Conservation (phyloP, 2,888 invertebrate species). For the Ephialtes manifestator region DNA sequence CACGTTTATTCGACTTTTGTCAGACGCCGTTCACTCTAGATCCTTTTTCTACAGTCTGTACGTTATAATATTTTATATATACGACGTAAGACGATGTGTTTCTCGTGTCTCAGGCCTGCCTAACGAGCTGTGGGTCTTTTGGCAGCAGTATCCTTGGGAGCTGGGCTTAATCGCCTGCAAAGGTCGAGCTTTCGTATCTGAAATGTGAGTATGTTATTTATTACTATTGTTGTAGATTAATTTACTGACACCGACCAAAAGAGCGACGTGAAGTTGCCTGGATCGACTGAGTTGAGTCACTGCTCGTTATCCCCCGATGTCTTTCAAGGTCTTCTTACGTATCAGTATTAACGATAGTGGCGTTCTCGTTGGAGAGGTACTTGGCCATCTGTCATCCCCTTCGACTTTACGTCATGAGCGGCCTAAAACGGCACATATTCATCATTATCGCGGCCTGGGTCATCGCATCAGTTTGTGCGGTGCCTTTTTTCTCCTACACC, state of each 20-base stretch:
- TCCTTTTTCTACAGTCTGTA: not conserved
- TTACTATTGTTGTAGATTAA: not conserved
- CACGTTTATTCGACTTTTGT: conserved; percentile 18
- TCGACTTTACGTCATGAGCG: conserved; percentile 93
- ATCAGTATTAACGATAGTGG: conserved; percentile 95
- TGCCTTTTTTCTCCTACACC: conserved; percentile 92
- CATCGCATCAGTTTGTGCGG: conserved; percentile 91
- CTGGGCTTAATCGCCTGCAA: conserved; percentile 94
- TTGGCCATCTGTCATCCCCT: conserved; percentile 96
- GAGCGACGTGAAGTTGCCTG: not conserved
- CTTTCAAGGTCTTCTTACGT: conserved; percentile 93
- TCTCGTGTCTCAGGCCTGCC: conserved; percentile 90
- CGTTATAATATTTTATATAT: not conserved
- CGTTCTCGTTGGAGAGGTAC: conserved; percentile 96
- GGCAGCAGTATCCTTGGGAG: conserved; percentile 95
- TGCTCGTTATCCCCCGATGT: conserved; percentile 25
- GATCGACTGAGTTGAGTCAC: conserved; percentile 1
- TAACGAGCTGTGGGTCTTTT: conserved; percentile 93
- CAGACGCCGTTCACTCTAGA: not conserved
- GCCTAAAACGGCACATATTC: conserved; percentile 91
- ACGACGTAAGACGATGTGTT: not conserved
- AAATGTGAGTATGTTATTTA: conserved; percentile 90
- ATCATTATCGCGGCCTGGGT: conserved; percentile 93
- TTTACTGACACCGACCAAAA: not conserved
- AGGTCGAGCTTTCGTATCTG: conserved; percentile 92